A percentile compares a stretch with the other conserved stretches of the same genome.
Evolutionary conservation across 2,888 invertebrate genomes (phyloP).

Genomic region (Oligia latruncula): DNA sequence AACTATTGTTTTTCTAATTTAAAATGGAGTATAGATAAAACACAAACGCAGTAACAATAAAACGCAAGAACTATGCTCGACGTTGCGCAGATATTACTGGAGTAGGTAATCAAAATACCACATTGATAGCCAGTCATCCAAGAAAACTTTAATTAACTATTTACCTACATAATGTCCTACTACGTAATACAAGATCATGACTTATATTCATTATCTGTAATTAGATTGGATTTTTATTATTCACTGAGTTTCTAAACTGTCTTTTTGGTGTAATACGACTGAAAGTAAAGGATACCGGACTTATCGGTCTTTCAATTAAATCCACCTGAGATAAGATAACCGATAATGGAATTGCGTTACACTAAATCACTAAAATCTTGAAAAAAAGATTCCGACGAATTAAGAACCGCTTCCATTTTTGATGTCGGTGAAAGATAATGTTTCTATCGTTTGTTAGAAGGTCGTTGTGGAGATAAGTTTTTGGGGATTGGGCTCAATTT

Average conservation of each 20-base stretch:
- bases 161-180: neutral
- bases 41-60: neutral
- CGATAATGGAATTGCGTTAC: neutral
- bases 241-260: slow-evolving; percentile 5
- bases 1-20: neutral
- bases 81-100: neutral
- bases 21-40: neutral
- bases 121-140: neutral
- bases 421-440: neutral
- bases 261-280: slow-evolving; percentile 53
- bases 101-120: slow-evolving; percentile 16
- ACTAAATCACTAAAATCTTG: slow-evolving; percentile 8
- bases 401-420: neutral
- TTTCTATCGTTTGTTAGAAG: neutral
- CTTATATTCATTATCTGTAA: slow-evolving; percentile 35
- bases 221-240: slow-evolving; percentile 43
- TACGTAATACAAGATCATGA: neutral
- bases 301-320: slow-evolving; percentile 30
- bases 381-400: neutral
- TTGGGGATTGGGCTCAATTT: neutral
- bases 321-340: slow-evolving; percentile 33
- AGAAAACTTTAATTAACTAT: slow-evolving; percentile 12
- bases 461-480: slow-evolving; percentile 1
- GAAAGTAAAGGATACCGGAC: slow-evolving; percentile 8
- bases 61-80: neutral